Base-by-base conservation (phyloP, 2,888 invertebrate genomes). In the Trilocha varians region DNA sequence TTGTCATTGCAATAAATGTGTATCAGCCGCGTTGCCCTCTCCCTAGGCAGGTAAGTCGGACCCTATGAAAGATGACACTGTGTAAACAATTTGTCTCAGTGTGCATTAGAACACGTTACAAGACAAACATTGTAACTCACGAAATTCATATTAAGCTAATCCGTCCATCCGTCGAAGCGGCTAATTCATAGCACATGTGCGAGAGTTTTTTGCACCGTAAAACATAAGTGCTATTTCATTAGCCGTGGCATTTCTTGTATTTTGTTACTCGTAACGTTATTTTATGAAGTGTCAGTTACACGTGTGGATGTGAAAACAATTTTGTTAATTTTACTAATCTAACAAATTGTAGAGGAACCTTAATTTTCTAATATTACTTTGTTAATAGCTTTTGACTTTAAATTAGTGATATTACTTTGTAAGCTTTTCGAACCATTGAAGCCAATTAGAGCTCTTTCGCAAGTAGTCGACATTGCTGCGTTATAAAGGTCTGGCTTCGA, bases 71-170 rank as follows among this genome's bases (percentile, higher is more conserved):
- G 71, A 76, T 71, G 83, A 83, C 71, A 79, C 82, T 74, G 62
- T 66, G 77, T 78, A 75, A 83, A 82, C 83, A 85, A 82, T 79
- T 82, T 82, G 82, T 80, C 70, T 71, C 70, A 54, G 49, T 70
- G 62, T 77, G 79, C 74, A 78, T 65, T 48, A 52, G 59, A 65
- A 69, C 73, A 71, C 59, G 69, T 75, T 76, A 71, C 75, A 76
- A 83, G 64, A 74, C 68, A 83, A 83, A 84, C 79, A 82, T 48
- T 55, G 68, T 64, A 70, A 65, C 77, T 72, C 80, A 80, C 83
- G 80, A 72, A 82, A 70, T 70, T 73, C 70, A 74, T 77, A 78
- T 83, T 72, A 76, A 63, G 61, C 71, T 85, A 84, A 84, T 83
- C 83, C 78, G 57, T 48, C 72, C 76, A 74, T 82, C 79, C 80